Evolutionary conservation across 2,888 invertebrate species (phyloP), one percentile per base, ranked within the genome.

Genomic region (Punctoribates punctum): DNA sequence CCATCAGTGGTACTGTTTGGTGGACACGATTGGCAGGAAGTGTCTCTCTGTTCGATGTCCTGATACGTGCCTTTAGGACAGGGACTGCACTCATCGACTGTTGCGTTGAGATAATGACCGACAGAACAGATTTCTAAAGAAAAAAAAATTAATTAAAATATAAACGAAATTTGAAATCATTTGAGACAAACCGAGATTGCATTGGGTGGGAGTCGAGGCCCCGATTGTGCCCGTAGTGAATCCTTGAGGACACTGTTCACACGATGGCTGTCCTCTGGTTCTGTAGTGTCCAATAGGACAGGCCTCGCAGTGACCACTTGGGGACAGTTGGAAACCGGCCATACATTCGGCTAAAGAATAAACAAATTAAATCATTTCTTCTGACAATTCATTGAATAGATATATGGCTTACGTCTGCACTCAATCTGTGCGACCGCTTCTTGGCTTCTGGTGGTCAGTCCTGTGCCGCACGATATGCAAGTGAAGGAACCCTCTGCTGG

Each of bases 51-150:
- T 0, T 91, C 88, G 81, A 93, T 92, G 0, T 94, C 88, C 83
- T 95, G 96, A 83, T 94, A 97, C 77, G 89, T 93, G 79, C 94
- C 94, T 84, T 92, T 92, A 80, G 91, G 91, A 83, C 97, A 97
- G 78, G 89, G 88, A 73, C 92, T 86, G 82, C 97, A 97, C 83
- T 95, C 94, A 78, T 91, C 87, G 77, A 79, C 80, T 0, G 92
- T 92, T 27, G 89, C 90, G 83, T 96, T 94, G 81, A 96, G 87
- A 84, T 91, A 94, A 23, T 90, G 90, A 75, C 96, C 85, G 1
- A 82, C 79, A 25, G 80, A 80, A 79, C 85, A 85, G 46, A 82
- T 80, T 23, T 84, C 91, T 86, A 83, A 82, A 81, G 84, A 75
- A 25, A 57, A 23, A 4, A 57, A 23, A 25, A 25, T 57, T 57